These are phyloP conservation scores for Pachydiplax longipennis DNA, from an alignment of 2,888 invertebrate genomes.

Conservation along the genomic window DNA sequence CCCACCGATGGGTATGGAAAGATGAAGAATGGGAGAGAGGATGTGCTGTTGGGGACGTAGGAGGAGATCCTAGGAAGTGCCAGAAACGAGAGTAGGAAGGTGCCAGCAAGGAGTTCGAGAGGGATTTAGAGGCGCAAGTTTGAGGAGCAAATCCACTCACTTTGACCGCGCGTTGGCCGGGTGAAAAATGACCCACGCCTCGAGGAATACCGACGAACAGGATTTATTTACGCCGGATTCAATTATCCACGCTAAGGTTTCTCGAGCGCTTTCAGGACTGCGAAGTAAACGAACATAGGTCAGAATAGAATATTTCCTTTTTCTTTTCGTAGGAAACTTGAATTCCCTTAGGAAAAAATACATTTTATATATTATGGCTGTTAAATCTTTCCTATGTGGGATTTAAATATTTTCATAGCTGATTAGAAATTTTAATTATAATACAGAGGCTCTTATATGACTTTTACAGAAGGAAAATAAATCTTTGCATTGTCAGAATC, in stretches of 20 bases:
- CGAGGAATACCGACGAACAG: neutral
- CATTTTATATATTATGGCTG: too few species aligned
- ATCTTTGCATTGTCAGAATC: too few species aligned
- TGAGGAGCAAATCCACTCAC: neutral
- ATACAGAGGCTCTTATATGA: too few species aligned
- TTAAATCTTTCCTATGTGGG: too few species aligned
- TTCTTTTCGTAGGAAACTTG: neutral
- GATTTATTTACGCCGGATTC: neutral
- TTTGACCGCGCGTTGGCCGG: neutral
- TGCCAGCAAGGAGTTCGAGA: neutral
- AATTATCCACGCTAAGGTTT: neutral
- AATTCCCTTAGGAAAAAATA: too few species aligned
- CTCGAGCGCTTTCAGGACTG: neutral
- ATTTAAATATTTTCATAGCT: too few species aligned
- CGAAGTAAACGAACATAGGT: neutral
- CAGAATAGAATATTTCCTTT: neutral
- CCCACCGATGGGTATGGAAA: too few species aligned
- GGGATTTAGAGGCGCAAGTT: neutral
- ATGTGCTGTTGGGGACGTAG: neutral
- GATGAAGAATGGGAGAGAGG: too few species aligned
- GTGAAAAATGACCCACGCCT: neutral
- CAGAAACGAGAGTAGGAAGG: neutral
- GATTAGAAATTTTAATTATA: too few species aligned
- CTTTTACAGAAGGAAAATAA: too few species aligned
- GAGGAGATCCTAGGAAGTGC: neutral